phyloP scores from a whole-genome alignment of 1,140 invertebrate genomes.

The Meloidogyne hapla region DNA sequence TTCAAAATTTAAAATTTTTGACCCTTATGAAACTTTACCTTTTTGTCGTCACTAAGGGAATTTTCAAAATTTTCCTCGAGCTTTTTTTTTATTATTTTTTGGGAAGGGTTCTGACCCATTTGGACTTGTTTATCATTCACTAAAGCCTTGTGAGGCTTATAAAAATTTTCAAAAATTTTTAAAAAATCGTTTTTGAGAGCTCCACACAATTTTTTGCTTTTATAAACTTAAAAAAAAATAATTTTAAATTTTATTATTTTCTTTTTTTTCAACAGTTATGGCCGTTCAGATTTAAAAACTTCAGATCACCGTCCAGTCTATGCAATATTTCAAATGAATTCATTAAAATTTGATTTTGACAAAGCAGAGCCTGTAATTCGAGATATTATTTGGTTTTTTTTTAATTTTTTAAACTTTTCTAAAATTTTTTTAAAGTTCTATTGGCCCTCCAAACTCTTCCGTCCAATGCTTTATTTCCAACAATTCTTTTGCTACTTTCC shows the following conservation, averaged over 20 bases:
- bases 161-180: no score
- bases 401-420: neutral
- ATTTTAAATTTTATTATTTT: neutral
- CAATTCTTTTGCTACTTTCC: slow-evolving; percentile 33
- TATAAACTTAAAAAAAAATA: no score
- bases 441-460: slow-evolving; percentile 59
- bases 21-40: no score
- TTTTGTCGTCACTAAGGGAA: no score
- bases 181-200: no score
- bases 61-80: no score
- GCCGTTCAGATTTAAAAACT: slow-evolving; percentile 88
- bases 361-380: slow-evolving; percentile 24
- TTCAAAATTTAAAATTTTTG: neutral
- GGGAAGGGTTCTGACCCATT: no score
- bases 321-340: slow-evolving; percentile 48
- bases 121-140: no score
- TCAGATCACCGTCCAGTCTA: slow-evolving; percentile 78
- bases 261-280: slow-evolving; percentile 65
- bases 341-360: slow-evolving; percentile 27
- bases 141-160: no score
- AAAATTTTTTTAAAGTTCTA: slow-evolving; percentile 43
- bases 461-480: slow-evolving; percentile 49
- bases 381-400: slow-evolving; percentile 27
- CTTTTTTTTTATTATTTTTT: neutral
- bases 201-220: no score